phyloP scores from a whole-genome alignment of 2,113 vertebrate genomes.

The Geococcyx californianus region DNA sequence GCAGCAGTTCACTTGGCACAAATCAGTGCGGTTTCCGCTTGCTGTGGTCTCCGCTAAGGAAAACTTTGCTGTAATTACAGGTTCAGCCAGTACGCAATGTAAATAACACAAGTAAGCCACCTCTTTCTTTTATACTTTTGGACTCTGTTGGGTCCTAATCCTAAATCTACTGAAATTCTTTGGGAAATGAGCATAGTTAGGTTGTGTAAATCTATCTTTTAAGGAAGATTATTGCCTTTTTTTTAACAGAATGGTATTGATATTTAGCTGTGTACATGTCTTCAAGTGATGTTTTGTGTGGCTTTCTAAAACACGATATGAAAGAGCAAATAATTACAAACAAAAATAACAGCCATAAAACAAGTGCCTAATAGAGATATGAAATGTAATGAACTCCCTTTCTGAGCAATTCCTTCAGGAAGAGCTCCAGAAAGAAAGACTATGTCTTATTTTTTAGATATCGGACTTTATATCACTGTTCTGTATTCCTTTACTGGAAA shows the following conservation, averaged over 20 bases:
- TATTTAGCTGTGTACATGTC: neutral
- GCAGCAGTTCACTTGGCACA: conserved; percentile 38
- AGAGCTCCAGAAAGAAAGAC: neutral
- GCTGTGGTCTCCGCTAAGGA: conserved; percentile 54
- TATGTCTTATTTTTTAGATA: neutral
- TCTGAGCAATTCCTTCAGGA: neutral
- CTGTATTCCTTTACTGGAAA: too few species aligned
- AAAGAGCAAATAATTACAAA: neutral
- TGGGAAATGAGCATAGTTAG: neutral
- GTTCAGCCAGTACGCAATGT: neutral
- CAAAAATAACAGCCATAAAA: neutral
- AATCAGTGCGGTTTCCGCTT: conserved; percentile 7
- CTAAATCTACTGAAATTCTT: neutral
- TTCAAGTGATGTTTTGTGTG: neutral
- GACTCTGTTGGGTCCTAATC: neutral
- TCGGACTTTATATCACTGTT: neutral
- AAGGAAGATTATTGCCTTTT: neutral
- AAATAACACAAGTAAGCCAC: conserved; percentile 30
- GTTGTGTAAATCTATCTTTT: neutral
- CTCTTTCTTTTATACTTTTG: neutral
- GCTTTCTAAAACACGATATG: neutral
- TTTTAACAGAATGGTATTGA: neutral
- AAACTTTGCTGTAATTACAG: conserved; percentile 40
- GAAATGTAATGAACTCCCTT: neutral
- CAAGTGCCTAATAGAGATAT: rapidly evolving